phyloP scores from a whole-genome alignment of 2,888 invertebrate species.

The Panzeria rudis region DNA sequence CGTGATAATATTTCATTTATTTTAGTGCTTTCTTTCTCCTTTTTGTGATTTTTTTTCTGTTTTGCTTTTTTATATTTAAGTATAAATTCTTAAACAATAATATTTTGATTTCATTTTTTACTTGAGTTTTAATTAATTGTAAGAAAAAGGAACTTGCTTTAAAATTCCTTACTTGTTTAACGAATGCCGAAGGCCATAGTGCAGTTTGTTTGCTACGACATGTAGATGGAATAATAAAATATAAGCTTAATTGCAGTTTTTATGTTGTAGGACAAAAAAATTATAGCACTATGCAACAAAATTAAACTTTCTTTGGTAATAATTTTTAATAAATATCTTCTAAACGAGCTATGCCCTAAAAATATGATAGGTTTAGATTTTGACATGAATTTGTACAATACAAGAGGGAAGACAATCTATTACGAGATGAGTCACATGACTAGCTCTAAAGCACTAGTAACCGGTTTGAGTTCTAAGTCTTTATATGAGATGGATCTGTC shows the following conservation, averaged over 20 bases:
- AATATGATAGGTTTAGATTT: too few relatives aligned
- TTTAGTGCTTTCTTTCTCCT: slow-evolving; percentile 32
- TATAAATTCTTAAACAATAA: slow-evolving; percentile 40
- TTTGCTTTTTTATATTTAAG: background rate
- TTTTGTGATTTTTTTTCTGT: background rate
- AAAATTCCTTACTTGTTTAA: background rate
- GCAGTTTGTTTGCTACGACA: background rate
- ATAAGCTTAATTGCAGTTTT: background rate
- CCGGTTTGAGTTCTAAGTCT: too few relatives aligned
- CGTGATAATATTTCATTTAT: slow-evolving; percentile 66
- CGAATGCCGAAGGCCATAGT: background rate
- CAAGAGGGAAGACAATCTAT: too few relatives aligned
- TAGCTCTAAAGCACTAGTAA: too few relatives aligned
- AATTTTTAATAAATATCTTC: too few relatives aligned
- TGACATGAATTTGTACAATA: too few relatives aligned
- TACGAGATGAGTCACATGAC: too few relatives aligned
- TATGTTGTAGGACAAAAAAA: background rate
- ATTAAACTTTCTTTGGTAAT: too few relatives aligned
- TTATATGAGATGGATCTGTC: too few relatives aligned
- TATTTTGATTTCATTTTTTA: slow-evolving; percentile 62
- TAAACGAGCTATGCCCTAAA: too few relatives aligned
- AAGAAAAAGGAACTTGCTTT: slow-evolving; percentile 30
- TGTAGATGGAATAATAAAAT: background rate
- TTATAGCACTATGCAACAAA: too few relatives aligned
- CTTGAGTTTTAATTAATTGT: slow-evolving; percentile 18